Conservation (phyloP, 2,797 vertebrate species). For the Malacoraja senta region DNA sequence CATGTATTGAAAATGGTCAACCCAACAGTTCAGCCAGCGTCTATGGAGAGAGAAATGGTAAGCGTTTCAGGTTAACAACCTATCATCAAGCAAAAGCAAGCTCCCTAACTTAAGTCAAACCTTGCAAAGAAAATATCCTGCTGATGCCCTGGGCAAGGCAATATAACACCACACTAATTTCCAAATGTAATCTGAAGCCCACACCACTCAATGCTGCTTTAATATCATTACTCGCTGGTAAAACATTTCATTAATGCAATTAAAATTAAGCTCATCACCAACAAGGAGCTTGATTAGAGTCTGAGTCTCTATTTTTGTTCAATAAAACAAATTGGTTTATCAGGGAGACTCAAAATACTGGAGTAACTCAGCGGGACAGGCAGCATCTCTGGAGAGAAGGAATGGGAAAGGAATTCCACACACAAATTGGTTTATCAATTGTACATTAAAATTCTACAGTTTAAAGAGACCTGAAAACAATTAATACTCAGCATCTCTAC, state of each 20-base stretch:
- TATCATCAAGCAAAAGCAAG: background rate
- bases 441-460: background rate
- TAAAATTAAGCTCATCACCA: background rate
- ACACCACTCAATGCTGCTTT: background rate
- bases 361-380: too few relatives aligned
- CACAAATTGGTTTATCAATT: background rate
- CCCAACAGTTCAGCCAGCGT: too few relatives aligned
- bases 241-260: background rate
- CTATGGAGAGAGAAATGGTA: too few relatives aligned
- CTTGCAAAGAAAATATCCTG: background rate
- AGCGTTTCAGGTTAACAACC: too few relatives aligned
- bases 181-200: background rate
- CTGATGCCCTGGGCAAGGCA: background rate
- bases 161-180: background rate
- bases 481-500: background rate
- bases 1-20: too few relatives aligned
- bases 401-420: too few relatives aligned
- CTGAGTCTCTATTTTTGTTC: background rate
- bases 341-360: too few relatives aligned
- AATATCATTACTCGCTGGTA: background rate
- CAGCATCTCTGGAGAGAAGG: too few relatives aligned
- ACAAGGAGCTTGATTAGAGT: background rate
- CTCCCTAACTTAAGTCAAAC: background rate
- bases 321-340: background rate
- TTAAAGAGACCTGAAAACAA: background rate